These are phyloP conservation scores for Ceratoteleas bidentatus DNA, from an alignment of 1,140 invertebrate genomes.

Conservation along the genomic window DNA sequence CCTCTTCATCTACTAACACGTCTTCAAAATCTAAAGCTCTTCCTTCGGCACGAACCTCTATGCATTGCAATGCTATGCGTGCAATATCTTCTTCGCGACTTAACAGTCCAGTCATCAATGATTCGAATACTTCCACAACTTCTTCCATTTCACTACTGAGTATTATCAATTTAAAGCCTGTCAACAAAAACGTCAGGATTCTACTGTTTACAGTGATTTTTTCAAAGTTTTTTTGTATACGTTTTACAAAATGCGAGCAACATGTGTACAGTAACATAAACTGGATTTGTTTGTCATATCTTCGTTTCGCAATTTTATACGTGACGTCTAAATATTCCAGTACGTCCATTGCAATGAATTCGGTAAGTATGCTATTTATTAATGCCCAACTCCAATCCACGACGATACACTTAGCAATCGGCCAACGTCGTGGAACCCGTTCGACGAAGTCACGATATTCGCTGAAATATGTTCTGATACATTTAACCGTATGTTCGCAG, in stretches of 20 bases:
- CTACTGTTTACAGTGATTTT: neutral
- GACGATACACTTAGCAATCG: too few relatives aligned
- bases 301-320: neutral
- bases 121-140: constrained; percentile 13
- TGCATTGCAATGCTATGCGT: too few relatives aligned
- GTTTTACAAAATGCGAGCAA: too few relatives aligned
- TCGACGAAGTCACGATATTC: constrained; percentile 12
- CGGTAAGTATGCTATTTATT: too few relatives aligned
- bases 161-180: constrained; percentile 13
- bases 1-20: too few relatives aligned
- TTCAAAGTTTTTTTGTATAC: constrained; percentile 5
- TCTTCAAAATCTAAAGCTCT: too few relatives aligned
- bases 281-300: neutral
- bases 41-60: too few relatives aligned
- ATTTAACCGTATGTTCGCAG: constrained; percentile 15
- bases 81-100: neutral
- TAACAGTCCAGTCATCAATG: constrained; percentile 24
- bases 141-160: neutral
- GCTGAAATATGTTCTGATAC: constrained; percentile 19
- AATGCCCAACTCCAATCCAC: too few relatives aligned
- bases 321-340: neutral
- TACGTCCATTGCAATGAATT: constrained; percentile 5
- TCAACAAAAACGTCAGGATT: constrained; percentile 3
- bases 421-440: too few relatives aligned
- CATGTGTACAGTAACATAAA: constrained; percentile 21